Conservation (phyloP, 2,888 invertebrate species). For the Melanostoma mellinum region DNA sequence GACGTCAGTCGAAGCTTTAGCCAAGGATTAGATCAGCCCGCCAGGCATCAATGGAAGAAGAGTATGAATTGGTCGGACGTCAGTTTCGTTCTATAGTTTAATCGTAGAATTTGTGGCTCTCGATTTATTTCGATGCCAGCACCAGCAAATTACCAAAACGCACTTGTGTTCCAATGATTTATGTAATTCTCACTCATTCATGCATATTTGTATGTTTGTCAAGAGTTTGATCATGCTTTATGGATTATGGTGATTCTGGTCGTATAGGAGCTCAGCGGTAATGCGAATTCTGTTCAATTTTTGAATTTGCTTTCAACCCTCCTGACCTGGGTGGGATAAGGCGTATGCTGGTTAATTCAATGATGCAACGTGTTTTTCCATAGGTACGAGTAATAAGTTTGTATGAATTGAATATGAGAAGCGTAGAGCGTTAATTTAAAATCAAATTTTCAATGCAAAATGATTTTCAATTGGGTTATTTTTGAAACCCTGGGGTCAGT, state of each 20-base stretch:
- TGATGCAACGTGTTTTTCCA: too few species aligned
- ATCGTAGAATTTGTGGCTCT: slow-evolving; percentile 62
- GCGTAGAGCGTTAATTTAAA: too few species aligned
- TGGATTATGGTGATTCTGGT: slow-evolving; percentile 28
- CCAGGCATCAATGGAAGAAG: neutral
- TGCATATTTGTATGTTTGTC: slow-evolving; percentile 24
- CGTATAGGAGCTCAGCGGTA: neutral
- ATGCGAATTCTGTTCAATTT: slow-evolving; percentile 37
- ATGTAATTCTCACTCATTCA: slow-evolving; percentile 51
- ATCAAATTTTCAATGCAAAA: too few species aligned
- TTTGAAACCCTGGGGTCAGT: too few species aligned
- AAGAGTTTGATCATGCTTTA: slow-evolving; percentile 25
- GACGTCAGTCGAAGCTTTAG: neutral
- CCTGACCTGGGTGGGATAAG: neutral
- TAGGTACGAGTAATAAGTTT: too few species aligned
- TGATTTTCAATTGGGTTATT: too few species aligned
- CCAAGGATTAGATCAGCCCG: slow-evolving; percentile 1
- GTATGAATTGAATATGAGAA: too few species aligned
- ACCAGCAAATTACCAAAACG: slow-evolving; percentile 62
- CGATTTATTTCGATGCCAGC: slow-evolving; percentile 55
- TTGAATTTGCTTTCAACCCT: slow-evolving; percentile 31
- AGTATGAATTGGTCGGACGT: neutral
- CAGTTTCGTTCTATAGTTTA: slow-evolving; percentile 26
- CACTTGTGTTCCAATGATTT: slow-evolving; percentile 63
- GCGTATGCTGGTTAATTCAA: too few species aligned